Base-by-base conservation (phyloP, 1,140 invertebrate species). In the Dendroctonus ponderosae region DNA sequence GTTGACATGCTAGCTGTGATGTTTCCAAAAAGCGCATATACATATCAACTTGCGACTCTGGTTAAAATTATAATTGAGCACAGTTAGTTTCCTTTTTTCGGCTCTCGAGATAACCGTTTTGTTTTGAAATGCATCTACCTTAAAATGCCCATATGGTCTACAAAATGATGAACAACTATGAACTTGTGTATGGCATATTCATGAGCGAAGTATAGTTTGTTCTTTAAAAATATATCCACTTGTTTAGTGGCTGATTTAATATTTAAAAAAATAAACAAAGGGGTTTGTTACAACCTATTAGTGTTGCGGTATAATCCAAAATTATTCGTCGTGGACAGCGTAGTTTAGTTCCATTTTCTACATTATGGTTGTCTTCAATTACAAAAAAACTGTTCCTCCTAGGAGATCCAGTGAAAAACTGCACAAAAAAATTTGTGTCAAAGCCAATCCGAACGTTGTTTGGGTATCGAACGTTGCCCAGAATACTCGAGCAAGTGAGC, bases 401-500 rank as follows among this genome's bases (percentile, higher is more conserved):
- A 65, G 62, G 52, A 42, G 37, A 54, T 57, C 54, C 8, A 54
- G 44, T 39, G 52, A 68, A 43, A 68, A 64, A 54, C 42, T 51
- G 26, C 42, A 44, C 52, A 66, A 70, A 59, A 26, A 26, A 26
- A 26, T 26, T 26, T 26, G 26, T 3, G 26, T 49, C 14, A 67
- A 73, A 52, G 69, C 72, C 62, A 73, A 76, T 62, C 71, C 85
- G 88, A 54, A 93, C 94, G 63, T 72, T 79, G 81, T 98, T 6
- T 97, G 94, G 94, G 92, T 98, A 48, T 96, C 92, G 74, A 93
- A 94, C 39, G 81, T 98, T 59, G 92, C 93, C 0, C 89, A 92
- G 5, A 87, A 88, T 42, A 97, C 94, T 37, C 85, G 92, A 43
- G 95, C 95, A 39, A 93, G 92, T 51, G 94, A 97, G 80, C 81